Evolutionary conservation across 1,140 invertebrate genomes (phyloP).

Genomic region (Parasteatoda tepidariorum): DNA sequence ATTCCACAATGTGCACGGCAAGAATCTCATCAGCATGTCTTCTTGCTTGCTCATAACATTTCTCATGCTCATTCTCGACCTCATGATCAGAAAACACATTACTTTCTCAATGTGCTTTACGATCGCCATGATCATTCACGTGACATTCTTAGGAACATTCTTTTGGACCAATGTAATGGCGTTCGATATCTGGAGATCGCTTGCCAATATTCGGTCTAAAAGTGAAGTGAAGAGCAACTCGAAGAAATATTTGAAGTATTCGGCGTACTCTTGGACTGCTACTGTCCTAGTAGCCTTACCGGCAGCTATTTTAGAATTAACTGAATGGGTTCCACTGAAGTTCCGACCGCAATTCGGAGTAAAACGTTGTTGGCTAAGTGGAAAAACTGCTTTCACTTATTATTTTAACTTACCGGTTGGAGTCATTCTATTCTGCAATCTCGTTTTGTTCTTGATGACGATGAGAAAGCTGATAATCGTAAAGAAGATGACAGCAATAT

Average conservation of each 20-base stretch:
- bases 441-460: conserved; percentile 72
- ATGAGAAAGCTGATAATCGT: conserved; percentile 65
- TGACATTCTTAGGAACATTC: conserved; percentile 70
- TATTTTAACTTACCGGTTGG: conserved; percentile 64
- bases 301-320: conserved; percentile 44
- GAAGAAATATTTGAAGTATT: conserved; percentile 53
- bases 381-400: conserved; percentile 36
- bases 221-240: conserved; percentile 43
- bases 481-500: conserved; percentile 63
- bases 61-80: conserved; percentile 48
- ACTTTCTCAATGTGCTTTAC: conserved; percentile 66
- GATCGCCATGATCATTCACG: conserved; percentile 70
- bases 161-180: conserved; percentile 71
- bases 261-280: conserved; percentile 69
- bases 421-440: conserved; percentile 70
- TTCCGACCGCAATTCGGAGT: conserved; percentile 54
- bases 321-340: neutral
- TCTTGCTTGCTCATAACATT: conserved; percentile 50
- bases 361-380: conserved; percentile 58
- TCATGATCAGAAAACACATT: conserved; percentile 13
- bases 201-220: conserved; percentile 53
- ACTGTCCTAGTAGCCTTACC: conserved; percentile 37
- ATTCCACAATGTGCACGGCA: conserved; percentile 61
- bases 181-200: conserved; percentile 65
- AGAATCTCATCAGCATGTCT: conserved; percentile 60